Evolutionary conservation across 2,888 invertebrate species (phyloP).

Genomic region (Andrena bucephala): DNA sequence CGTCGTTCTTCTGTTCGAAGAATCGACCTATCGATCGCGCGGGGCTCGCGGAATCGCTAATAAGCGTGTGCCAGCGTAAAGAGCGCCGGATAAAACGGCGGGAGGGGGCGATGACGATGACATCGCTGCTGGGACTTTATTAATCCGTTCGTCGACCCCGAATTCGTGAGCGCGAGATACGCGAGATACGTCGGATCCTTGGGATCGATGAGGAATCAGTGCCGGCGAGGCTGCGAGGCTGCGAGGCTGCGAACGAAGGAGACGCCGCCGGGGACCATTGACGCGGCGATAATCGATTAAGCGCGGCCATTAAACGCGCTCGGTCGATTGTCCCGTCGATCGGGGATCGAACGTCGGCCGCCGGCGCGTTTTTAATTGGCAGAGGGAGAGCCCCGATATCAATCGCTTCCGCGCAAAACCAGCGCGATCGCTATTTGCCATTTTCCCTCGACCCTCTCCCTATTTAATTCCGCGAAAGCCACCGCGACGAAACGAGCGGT

Average conservation of each 20-base stretch:
- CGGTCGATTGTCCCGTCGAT: conserved; percentile 25
- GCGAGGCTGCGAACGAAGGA: neutral
- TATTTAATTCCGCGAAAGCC: conserved; percentile 18
- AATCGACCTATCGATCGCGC: conserved; percentile 67
- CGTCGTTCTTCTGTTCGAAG: conserved; percentile 44
- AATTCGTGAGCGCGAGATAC: neutral
- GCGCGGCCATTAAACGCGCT: conserved; percentile 24
- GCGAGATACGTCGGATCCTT: neutral
- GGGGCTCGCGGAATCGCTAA: conserved; percentile 62
- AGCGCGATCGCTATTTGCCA: conserved; percentile 27
- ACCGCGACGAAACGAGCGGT: conserved; percentile 9
- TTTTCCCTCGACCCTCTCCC: conserved; percentile 13
- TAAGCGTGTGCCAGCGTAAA: conserved; percentile 62
- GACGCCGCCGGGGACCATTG: neutral
- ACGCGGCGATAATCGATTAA: conserved; percentile 23
- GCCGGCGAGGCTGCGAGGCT: no score
- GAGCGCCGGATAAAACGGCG: conserved; percentile 40
- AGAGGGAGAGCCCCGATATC: conserved; percentile 27
- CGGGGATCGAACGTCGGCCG: neutral
- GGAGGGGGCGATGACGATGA: conserved; percentile 33
- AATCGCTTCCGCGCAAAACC: conserved; percentile 32
- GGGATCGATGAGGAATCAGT: neutral
- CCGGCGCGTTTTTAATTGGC: conserved; percentile 46
- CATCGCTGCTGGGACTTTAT: conserved; percentile 46
- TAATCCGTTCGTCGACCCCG: conserved; percentile 52